Evolutionary conservation across 1,140 invertebrate species (phyloP), one percentile per base, ranked within the genome.

Genomic region (Hylaeus volcanicus): DNA sequence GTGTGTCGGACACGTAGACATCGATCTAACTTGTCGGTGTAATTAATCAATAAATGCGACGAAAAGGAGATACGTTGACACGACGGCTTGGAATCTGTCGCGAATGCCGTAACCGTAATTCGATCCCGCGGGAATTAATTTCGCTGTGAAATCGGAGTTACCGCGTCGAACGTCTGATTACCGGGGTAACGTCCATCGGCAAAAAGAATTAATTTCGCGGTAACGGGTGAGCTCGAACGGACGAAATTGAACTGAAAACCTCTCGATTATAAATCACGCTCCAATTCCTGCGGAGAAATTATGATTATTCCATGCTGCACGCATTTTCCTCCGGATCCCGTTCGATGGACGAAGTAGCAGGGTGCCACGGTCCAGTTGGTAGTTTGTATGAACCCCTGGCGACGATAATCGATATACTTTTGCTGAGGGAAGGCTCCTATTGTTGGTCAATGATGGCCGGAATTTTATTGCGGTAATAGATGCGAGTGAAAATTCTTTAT

Each of bases 61-160:
- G 76, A 37, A 15, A 73, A 71, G 48, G 41, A 37, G 63, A 65
- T 45, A 55, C 37, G 26, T 53, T n/a, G 26, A 41, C 55, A 55
- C 45, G n/a, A 0, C 1, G 5, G 4, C 14, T 60, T 26, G 3
- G 14, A 5, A 9, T n/a, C 9, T 1, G 37, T 63, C 39, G 8
- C 37, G 9, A 45, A 3, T 5, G 5, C 43, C 43, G 1, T 45
- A 45, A 45, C 11, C 11, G 2, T 41, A 6, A 72, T 45, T 45
- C 41, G n/a, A 72, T 58, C 53, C 14, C 11, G 5, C 15, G 15
- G 6, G 37, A 53, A 53, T 74, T 64, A 64, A 74, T 64, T 41
- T 41, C 37, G 11, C 37, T 26, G n/a, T 51, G n/a, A 73, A 51
- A 63, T 37, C 41, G n/a, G 41, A 60, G n/a, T 3, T 41, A 58